These are phyloP conservation scores for Leptoteleia sp. DNA, from an alignment of 1,140 invertebrate genomes.

Conservation along the genomic window DNA sequence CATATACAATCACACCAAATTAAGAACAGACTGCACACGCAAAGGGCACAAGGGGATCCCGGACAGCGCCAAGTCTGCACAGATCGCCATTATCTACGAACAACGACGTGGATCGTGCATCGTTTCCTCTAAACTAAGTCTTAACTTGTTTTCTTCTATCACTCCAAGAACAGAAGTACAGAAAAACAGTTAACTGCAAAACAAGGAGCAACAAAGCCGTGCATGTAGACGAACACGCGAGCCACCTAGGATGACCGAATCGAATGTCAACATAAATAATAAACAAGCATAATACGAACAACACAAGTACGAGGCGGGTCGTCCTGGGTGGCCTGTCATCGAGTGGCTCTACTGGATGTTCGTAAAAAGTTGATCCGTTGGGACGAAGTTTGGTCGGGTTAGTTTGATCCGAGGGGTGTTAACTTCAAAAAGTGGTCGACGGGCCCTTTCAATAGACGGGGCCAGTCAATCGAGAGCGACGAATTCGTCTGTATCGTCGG, in stretches of 20 bases:
- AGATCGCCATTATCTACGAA: conserved; percentile 48
- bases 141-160: conserved; percentile 47
- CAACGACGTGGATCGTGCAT: conserved; percentile 59
- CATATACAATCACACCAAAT: conserved; percentile 52
- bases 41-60: conserved; percentile 46
- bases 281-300: conserved; percentile 1
- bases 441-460: neutral
- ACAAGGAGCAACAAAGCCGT: neutral
- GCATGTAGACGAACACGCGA: neutral
- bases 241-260: conserved; percentile 12
- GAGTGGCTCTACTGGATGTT: conserved; percentile 64
- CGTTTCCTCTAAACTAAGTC: conserved; percentile 53
- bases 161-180: conserved; percentile 11
- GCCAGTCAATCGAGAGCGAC: neutral
- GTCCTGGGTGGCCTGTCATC: conserved; percentile 26
- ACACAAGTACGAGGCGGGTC: neutral
- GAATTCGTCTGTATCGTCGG: conserved; percentile 13
- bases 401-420: neutral
- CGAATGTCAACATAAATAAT: neutral
- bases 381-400: conserved; percentile 53
- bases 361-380: conserved; percentile 67
- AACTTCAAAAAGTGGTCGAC: neutral
- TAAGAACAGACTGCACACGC: conserved; percentile 35
- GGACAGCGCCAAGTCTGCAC: conserved; percentile 29
- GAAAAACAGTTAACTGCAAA: conserved; percentile 6